phyloP scores from a whole-genome alignment of 2,888 invertebrate genomes.

The Tortricodes alternella region DNA sequence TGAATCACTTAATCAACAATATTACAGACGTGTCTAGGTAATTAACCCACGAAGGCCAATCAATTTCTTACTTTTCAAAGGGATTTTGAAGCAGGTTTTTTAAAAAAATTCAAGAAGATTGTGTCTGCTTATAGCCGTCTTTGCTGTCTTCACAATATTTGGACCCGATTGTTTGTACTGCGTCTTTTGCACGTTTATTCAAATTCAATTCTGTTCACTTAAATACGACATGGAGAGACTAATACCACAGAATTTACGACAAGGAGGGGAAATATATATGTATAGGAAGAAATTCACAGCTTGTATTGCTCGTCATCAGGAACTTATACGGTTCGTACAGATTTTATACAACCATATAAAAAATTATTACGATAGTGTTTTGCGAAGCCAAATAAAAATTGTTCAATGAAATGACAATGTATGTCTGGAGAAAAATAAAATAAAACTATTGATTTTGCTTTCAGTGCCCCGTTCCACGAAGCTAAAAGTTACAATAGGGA shows the following conservation, averaged over 20 bases:
- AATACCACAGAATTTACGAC: conserved; percentile 20
- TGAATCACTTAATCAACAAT: too few relatives aligned
- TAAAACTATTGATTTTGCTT: too few relatives aligned
- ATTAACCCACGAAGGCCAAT: too few relatives aligned
- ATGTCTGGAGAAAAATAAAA: too few relatives aligned
- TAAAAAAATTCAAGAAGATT: conserved; percentile 28
- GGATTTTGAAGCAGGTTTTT: too few relatives aligned
- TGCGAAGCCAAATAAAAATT: too few relatives aligned
- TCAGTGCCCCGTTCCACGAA: too few relatives aligned
- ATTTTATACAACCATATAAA: neutral
- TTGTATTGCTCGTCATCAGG: conserved; percentile 46
- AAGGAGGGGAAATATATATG: conserved; percentile 15
- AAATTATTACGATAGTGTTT: too few relatives aligned
- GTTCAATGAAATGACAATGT: too few relatives aligned
- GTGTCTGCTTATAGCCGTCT: conserved; percentile 34
- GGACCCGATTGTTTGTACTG: conserved; percentile 54
- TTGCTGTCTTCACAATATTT: conserved; percentile 43
- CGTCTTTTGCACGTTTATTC: conserved; percentile 50
- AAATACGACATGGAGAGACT: conserved; percentile 45
- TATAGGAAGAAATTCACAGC: conserved; percentile 37
- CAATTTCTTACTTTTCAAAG: too few relatives aligned
- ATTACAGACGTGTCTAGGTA: too few relatives aligned
- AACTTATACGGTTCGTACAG: conserved; percentile 46
- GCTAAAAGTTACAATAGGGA: too few relatives aligned
- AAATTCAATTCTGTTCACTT: conserved; percentile 50